A percentile compares a stretch with the other conserved stretches of the same genome.
Evolutionary conservation across 2,113 vertebrate species (phyloP).

Genomic region (Psephotus haematonotus): DNA sequence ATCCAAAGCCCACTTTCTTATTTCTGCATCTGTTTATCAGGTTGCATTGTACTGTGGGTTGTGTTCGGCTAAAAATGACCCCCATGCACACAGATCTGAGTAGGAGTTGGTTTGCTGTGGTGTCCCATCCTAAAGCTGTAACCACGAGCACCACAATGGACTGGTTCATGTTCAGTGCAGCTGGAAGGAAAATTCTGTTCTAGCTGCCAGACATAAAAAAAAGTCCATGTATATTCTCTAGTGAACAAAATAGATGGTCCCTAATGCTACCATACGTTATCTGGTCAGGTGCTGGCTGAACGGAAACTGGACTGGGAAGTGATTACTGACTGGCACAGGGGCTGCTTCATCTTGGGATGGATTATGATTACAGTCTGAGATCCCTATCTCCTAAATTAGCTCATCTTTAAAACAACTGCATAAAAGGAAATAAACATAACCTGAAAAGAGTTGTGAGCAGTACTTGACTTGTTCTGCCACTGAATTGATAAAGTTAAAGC

Average conservation of each 20-base stretch:
- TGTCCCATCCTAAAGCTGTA: background rate
- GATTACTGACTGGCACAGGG: background rate
- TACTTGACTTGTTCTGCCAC: background rate
- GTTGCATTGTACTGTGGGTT: background rate
- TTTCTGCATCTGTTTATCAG: background rate
- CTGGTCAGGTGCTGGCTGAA: background rate
- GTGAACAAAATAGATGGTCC: background rate
- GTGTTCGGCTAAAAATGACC: background rate
- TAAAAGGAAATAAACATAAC: background rate
- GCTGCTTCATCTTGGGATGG: background rate
- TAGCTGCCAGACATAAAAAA: background rate
- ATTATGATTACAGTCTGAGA: background rate
- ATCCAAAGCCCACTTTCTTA: background rate
- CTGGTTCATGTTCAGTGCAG: fast-evolving
- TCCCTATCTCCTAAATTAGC: background rate
- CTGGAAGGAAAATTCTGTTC: background rate
- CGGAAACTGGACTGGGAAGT: background rate
- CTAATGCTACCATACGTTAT: background rate
- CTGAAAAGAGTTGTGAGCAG: background rate
- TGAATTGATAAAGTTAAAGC: background rate
- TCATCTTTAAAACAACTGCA: background rate
- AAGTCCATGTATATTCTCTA: background rate
- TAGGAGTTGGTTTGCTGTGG: fast-evolving
- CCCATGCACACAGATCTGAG: fast-evolving
- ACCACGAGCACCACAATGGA: fast-evolving